These are phyloP conservation scores for Oreochromis aureus DNA, from an alignment of 2,113 vertebrate species.

Conservation along the genomic window DNA sequence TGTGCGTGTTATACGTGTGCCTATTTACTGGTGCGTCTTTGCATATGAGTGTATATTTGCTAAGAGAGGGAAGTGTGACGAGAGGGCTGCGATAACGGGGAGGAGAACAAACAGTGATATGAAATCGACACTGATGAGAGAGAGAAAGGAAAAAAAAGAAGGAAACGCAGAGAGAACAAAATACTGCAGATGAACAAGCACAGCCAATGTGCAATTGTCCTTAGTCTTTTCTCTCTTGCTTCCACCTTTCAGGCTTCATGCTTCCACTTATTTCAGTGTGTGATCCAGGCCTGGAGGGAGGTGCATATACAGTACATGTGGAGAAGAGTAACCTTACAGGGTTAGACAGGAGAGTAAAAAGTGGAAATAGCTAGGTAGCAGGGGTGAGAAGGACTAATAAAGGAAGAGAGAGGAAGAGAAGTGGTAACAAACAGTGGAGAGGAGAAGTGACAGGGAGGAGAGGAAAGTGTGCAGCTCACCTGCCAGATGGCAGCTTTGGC, in stretches of 20 bases:
- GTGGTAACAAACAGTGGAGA: background rate
- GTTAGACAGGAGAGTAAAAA: background rate
- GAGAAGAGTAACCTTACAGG: background rate
- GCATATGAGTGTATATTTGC: background rate
- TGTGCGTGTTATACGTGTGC: background rate
- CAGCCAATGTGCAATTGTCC: background rate
- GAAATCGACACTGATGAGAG: background rate
- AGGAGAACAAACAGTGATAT: background rate
- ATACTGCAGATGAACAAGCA: constrained; percentile 6
- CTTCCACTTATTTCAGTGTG: constrained; percentile 24
- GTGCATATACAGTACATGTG: background rate
- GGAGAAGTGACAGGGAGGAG: constrained; percentile 20
- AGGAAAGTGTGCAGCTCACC: constrained; percentile 51
- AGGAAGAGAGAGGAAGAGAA: background rate
- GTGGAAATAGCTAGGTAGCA: background rate
- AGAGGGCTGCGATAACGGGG: background rate
- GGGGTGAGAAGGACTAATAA: background rate
- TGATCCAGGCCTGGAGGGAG: constrained; percentile 5
- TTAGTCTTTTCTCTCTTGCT: background rate
- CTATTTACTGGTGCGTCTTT: background rate
- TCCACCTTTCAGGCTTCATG: constrained; percentile 5
- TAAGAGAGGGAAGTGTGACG: background rate
- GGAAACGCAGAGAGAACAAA: background rate
- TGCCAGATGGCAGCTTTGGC: constrained; percentile 69
- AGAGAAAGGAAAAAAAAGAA: background rate